Evolutionary conservation across 2,113 vertebrate species (phyloP), one percentile per base, ranked within the genome.

Genomic region (Tachysurus vachellii): DNA sequence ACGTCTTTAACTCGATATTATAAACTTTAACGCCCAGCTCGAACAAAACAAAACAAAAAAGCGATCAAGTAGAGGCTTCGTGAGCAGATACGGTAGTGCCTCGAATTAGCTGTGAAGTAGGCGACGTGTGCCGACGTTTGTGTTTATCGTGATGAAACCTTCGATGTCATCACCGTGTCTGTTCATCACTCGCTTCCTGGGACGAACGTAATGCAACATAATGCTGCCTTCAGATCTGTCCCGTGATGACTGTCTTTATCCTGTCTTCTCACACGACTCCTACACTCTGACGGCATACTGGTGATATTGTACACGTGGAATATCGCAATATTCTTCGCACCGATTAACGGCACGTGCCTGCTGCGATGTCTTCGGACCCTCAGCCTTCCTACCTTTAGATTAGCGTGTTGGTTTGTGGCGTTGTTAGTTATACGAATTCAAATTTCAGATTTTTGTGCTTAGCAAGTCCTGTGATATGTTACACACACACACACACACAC

Each of bases 41-140:
- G 76, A 86, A 80, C 76, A 68, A 86, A 80, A 56, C 31, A 4
- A 42, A 36, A 57, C 47, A 17, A 28, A 62, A 62, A 59, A 31
- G 17, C 12, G 11, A 9, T 85, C 13, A 16, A 85, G 84, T 86
- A 80, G 85, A 86, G 83, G 83, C 83, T 54, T 54, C 36, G 59
- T 56, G 73, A 77, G 79, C 79, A 36, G 36, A 83, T 68, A n/a
- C 14, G 87, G 91, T 84, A 88, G 80, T 64, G 86, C 91, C 75
- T 90, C 86, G 75, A 19, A 82, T 73, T 86, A 56, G 80, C 75
- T 82, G 88, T 36, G 31, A 61, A 87, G 64, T 36, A 64, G 57
- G 36, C 59, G 57, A 21, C 59, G 14, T 50, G 71, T 75, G 28
- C 26, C 1, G 36, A 7, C 9, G 19, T 79, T 2, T 44, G 21